phyloP scores from a whole-genome alignment of 2,113 vertebrate species.

The Rhadina sibilatrix region DNA sequence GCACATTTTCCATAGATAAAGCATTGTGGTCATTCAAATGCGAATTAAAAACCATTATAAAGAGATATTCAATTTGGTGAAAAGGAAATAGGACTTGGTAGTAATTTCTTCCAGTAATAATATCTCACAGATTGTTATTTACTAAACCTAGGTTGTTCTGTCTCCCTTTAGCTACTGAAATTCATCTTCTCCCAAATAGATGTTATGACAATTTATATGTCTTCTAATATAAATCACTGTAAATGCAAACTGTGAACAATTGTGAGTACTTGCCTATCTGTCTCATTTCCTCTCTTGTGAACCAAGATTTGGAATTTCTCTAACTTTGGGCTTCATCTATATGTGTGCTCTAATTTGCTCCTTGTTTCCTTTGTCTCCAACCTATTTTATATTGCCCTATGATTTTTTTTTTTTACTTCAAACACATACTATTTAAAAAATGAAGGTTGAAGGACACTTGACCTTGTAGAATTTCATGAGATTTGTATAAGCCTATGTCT shows the following conservation, averaged over 20 bases:
- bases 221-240: neutral
- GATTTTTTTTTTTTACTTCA: neutral
- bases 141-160: neutral
- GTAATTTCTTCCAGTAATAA: neutral
- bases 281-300: neutral
- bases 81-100: neutral
- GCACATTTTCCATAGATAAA: neutral
- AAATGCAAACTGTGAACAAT: neutral
- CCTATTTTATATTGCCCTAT: accelerated
- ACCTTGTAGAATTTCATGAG: neutral
- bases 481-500: neutral
- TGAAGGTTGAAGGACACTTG: neutral
- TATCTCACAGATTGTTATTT: neutral
- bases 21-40: neutral
- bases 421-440: neutral
- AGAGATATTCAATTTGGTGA: neutral
- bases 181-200: neutral
- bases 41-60: neutral
- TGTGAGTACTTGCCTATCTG: neutral
- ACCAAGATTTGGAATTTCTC: neutral
- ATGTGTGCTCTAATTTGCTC: neutral
- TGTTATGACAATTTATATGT: neutral
- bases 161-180: neutral
- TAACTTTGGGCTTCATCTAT: neutral
- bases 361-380: neutral